Base-by-base conservation (phyloP, 2,888 invertebrate species). In the Hydraecia micacea region DNA sequence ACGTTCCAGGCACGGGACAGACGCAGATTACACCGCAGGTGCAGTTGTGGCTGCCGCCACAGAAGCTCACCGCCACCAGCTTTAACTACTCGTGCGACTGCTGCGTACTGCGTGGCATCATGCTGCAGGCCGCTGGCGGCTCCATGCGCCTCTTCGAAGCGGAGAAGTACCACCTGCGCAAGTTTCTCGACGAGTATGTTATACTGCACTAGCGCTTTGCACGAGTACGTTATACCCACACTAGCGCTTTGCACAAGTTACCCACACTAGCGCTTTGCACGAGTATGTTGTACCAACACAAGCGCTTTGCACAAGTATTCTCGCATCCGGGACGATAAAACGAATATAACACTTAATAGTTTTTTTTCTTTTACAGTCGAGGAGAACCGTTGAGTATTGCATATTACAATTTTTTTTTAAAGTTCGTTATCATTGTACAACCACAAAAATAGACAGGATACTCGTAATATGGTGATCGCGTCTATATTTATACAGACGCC, bases 281-380 rank as follows among this genome's bases (percentile, higher is more conserved):
- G 28, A 60, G 15, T 15, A 15, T 15, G 6, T 6, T 60, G n/a
- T 58, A 58, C 28, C n/a, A n/a, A n/a, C n/a, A n/a, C n/a, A n/a
- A n/a, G n/a, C n/a, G n/a, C 15, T 49, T 49, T 18, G 6, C 25
- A 58, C 25, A 25, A 36, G 2, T 65, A 25, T 25, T 39, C 58
- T 58, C 4, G 9, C 11, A n/a, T 4, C 42, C 28, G 3, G 7
- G 6, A 67, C 42, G 11, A 67, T 28, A 18, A 42, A 66, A 66
- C n/a, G 39, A 67, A 42, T 42, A n/a, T 42, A 66, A 15, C 0
- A 66, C 5, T 67, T n/a, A n/a, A 6, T 39, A n/a, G 9, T 28
- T 21, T 18, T 46, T 21, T 18, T 21, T 36, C 42, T 83, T 83
- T 46, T 72, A 32, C 77, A 82, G 81, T 3, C 70, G 71, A 73